Percentiles rank a stretch among this genome's conserved stretches.
Evolutionary conservation across 2,888 invertebrate genomes (phyloP).

Genomic region (Acanthosepion esculentum): DNA sequence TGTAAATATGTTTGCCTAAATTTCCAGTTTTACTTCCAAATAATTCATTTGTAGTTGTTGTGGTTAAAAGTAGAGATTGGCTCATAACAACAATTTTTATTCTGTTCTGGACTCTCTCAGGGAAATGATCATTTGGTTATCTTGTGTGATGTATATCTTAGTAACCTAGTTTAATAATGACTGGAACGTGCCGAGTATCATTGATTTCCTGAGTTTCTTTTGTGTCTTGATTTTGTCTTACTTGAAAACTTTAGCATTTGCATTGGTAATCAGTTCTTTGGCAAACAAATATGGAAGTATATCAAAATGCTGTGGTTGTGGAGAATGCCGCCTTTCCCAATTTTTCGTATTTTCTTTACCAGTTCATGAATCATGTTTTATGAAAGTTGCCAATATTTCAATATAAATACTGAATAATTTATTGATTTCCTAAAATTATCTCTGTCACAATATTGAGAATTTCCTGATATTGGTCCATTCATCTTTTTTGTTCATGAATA

Average conservation of each 20-base stretch:
- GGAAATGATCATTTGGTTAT: background rate
- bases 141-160: background rate
- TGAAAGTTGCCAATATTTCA: background rate
- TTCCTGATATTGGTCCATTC: background rate
- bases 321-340: background rate
- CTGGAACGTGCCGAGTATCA: background rate
- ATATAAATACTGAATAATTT: background rate
- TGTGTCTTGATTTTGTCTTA: background rate
- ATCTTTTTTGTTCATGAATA: background rate
- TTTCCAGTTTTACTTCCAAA: too few relatives aligned
- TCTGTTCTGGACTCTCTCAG: too few relatives aligned
- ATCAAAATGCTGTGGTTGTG: background rate
- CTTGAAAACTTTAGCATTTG: background rate
- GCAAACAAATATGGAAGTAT: conserved; percentile 11
- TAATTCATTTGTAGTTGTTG: too few relatives aligned
- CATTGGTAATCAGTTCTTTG: conserved; percentile 1
- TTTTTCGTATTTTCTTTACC: background rate
- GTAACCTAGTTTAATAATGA: background rate
- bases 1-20: too few relatives aligned
- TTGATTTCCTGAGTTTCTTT: background rate
- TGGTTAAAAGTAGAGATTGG: too few relatives aligned
- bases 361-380: background rate
- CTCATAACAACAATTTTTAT: too few relatives aligned
- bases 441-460: background rate
- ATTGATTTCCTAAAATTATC: background rate